Conservation (phyloP, 2,888 invertebrate genomes). For the Sphinx pinastri region DNA sequence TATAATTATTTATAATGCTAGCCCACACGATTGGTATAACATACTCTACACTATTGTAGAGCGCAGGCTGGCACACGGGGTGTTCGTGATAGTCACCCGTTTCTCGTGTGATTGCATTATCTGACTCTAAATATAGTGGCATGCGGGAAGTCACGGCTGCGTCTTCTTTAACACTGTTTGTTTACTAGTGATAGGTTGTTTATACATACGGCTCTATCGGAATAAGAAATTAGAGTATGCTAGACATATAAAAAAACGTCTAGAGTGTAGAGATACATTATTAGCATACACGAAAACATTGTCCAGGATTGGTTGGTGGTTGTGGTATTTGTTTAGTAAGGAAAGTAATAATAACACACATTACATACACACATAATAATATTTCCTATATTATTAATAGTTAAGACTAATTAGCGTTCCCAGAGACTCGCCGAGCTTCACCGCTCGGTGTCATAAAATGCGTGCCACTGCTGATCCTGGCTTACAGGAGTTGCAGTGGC, state of each 20-base stretch:
- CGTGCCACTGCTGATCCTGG: too few relatives aligned
- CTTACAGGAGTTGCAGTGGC: too few relatives aligned
- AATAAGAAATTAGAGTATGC: background rate
- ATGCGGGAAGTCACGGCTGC: conserved; percentile 41
- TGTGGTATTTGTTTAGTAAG: too few relatives aligned
- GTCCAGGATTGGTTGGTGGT: too few relatives aligned
- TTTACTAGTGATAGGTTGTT: conserved; percentile 29
- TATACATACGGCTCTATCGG: background rate
- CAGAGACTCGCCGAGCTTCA: too few relatives aligned
- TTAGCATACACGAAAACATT: background rate
- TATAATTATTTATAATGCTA: conserved; percentile 16
- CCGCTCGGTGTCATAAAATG: too few relatives aligned
- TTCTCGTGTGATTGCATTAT: conserved; percentile 62
- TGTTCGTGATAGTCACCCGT: conserved; percentile 67
- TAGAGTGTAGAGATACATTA: background rate
- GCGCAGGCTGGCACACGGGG: conserved; percentile 40
- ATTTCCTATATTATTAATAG: background rate
- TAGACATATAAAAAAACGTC: background rate
- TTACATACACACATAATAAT: background rate
- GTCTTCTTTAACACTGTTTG: conserved; percentile 36
- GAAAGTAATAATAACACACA: background rate
- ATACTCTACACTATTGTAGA: conserved; percentile 21
- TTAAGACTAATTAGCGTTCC: too few relatives aligned
- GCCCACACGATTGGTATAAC: background rate
- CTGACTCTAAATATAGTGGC: conserved; percentile 54